Evolutionary conservation across 2,888 invertebrate species (phyloP).

Genomic region (Disparrhopalites patrizii): DNA sequence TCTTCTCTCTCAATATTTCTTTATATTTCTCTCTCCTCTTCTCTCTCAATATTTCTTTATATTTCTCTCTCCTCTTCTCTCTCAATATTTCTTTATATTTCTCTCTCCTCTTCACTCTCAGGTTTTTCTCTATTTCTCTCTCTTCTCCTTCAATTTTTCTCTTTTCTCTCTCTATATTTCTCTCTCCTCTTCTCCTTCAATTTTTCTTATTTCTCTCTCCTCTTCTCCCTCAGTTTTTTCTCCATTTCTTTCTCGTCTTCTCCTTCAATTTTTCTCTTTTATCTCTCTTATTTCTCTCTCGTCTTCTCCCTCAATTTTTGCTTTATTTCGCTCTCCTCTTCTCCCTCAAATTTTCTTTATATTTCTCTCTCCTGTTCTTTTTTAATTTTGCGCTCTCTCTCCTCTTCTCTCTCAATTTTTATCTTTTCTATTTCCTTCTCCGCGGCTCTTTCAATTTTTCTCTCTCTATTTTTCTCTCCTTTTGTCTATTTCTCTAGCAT

Average conservation of each 20-base stretch:
- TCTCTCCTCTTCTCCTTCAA: background rate
- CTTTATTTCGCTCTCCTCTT: background rate
- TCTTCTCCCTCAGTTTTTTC: background rate
- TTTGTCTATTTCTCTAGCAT: too few species aligned
- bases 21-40: background rate
- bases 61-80: background rate
- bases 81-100: background rate
- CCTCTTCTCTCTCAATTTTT: too few species aligned
- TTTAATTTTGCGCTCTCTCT: too few species aligned
- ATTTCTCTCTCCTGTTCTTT: too few species aligned
- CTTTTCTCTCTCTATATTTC: slow-evolving; percentile 8
- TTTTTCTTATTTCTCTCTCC: background rate
- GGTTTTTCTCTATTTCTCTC: background rate
- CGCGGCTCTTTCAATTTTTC: too few species aligned
- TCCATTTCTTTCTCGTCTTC: background rate
- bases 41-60: background rate
- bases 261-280: background rate
- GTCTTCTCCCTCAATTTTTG: background rate
- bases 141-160: background rate
- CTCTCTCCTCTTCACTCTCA: too few species aligned
- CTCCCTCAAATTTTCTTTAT: too few species aligned
- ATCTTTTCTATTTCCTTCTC: too few species aligned
- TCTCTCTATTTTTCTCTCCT: too few species aligned
- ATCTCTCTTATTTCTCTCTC: background rate
- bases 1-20: background rate